phyloP scores from a whole-genome alignment of 2,113 vertebrate genomes.

The Platysteira castanea region DNA sequence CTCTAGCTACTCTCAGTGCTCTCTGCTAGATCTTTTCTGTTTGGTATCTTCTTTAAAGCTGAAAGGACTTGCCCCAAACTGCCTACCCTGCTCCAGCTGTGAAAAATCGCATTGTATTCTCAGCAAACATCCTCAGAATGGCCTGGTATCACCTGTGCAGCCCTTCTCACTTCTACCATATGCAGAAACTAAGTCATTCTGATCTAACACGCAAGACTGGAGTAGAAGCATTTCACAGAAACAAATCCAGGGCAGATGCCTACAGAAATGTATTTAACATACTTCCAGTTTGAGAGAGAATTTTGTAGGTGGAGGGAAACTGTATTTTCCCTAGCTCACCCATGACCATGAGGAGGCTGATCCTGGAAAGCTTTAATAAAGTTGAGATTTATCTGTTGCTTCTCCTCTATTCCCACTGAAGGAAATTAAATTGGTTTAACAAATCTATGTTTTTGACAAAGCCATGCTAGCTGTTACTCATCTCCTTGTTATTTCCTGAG shows the following conservation, averaged over 20 bases:
- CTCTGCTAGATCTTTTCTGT: background rate
- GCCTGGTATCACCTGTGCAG: background rate
- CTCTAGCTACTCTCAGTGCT: background rate
- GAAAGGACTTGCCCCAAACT: background rate
- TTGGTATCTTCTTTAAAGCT: background rate
- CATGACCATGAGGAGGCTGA: background rate
- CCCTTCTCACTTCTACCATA: background rate
- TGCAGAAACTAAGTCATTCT: background rate
- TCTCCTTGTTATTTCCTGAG: slow-evolving; percentile 67
- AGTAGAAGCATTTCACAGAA: background rate
- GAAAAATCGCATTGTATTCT: background rate
- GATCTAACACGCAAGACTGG: background rate
- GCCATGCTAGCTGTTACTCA: slow-evolving; percentile 53
- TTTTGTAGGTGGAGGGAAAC: background rate
- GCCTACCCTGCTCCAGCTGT: background rate
- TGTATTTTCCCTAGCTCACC: background rate
- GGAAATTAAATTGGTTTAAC: slow-evolving; percentile 63
- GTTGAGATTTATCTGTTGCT: slow-evolving; percentile 35
- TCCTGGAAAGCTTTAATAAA: slow-evolving; percentile 48
- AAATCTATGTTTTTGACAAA: slow-evolving; percentile 61
- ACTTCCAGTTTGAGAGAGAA: background rate
- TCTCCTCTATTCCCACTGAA: slow-evolving; percentile 19
- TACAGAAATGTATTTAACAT: background rate
- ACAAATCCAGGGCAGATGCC: slow-evolving; percentile 11
- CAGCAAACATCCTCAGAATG: background rate